Conservation (phyloP, 2,797 vertebrate genomes). For the Austrolebias charrua region DNA sequence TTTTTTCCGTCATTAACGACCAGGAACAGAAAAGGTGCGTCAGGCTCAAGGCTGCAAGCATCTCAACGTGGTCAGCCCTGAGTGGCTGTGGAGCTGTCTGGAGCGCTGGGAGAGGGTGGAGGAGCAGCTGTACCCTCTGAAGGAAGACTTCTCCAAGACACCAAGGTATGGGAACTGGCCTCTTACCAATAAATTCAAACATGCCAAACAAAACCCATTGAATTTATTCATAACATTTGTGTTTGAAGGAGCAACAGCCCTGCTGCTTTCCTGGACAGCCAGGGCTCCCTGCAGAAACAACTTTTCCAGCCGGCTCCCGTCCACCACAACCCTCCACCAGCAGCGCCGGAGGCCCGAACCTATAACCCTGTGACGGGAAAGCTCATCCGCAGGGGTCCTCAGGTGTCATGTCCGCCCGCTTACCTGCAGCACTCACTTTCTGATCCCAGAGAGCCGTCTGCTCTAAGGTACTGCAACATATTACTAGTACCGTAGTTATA, state of each 20-base stretch:
- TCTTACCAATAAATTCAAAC: not conserved
- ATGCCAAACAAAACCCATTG: not conserved
- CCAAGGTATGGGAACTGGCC: conserved; percentile 75
- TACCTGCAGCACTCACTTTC: conserved; percentile 79
- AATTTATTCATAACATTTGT: not conserved
- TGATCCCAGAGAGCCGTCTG: conserved; percentile 81
- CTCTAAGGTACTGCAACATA: conserved; percentile 85
- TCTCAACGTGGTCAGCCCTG: conserved; percentile 92
- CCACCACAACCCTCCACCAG: conserved; percentile 79
- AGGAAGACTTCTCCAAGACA: conserved; percentile 85
- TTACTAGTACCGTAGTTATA: not conserved
- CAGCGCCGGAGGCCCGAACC: conserved; percentile 85
- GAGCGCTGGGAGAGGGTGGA: conserved; percentile 98
- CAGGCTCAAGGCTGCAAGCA: conserved; percentile 89
- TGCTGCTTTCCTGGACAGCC: conserved; percentile 81
- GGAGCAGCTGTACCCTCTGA: conserved; percentile 91
- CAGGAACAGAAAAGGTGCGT: conserved; percentile 97
- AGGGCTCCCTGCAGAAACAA: conserved; percentile 74
- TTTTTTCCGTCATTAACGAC: not conserved
- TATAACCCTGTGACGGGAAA: conserved; percentile 95
- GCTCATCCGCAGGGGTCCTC: conserved; percentile 87
- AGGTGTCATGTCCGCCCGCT: conserved; percentile 65
- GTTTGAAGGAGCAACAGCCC: conserved; percentile 87
- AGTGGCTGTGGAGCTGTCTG: conserved; percentile 97
- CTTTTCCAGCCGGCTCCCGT: conserved; percentile 84